Evolutionary conservation across 2,797 vertebrate genomes (phyloP), one percentile per base, ranked within the genome.

Genomic region (Pampus argenteus): DNA sequence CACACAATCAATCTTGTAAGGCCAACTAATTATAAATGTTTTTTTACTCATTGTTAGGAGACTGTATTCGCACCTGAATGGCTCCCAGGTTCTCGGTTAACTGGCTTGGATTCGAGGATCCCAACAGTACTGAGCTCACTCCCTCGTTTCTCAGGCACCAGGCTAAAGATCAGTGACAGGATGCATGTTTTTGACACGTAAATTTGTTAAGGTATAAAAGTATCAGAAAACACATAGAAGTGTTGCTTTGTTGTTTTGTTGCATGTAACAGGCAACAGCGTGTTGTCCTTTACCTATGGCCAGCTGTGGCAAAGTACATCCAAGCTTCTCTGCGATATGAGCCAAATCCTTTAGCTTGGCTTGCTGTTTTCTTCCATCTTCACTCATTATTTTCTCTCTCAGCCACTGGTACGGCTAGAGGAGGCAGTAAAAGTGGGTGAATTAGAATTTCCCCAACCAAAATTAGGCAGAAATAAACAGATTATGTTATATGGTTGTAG

Each of bases 81-180:
- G 98, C 98, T 82, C 98, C 97, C 0, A 99, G 94, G 92, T 99
- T 99, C 89, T 99, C 98, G 34, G 97, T 96, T 64, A 99, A 95
- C 81, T 99, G 98, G 74, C 91, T 95, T 1, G 97, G 96, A 88
- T 96, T 98, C 66, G 97, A 99, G 20, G 97, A 97, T 71, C 98
- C 98, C 72, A 99, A 91, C 17, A 99, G 94, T 62, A 99, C 98
- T 2, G 97, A 99, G 86, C 98, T 99, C 83, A 99, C 98, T 2
- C 98, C 98, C 74, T 99, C 98, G 0, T 98, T 99, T 83, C 98
- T 95, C 87, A 99, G 94, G 86, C 98, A 99, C 98, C 98, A 99
- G 0, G 98, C 98, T 99, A 83, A 78, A 52, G 8, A 84, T 56
- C 4, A 26, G 18, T 28, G 63, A 68, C 10, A 52, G 9, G 3